Base-by-base conservation (phyloP, 2,797 vertebrate species). In the Poecilia wingei region DNA sequence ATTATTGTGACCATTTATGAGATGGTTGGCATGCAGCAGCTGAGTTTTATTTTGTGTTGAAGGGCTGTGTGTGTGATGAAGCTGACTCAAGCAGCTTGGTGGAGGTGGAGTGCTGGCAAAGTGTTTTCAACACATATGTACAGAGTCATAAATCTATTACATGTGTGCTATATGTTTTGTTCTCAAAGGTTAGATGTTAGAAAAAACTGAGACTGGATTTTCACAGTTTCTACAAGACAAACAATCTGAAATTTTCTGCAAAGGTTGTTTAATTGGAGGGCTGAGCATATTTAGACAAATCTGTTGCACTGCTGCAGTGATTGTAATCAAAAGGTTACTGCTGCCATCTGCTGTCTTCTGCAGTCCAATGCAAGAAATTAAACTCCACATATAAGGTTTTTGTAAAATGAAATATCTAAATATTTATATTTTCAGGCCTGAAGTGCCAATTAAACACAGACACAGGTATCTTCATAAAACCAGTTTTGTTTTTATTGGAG, bases 301-400 rank as follows among this genome's bases (percentile, higher is more conserved):
- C 18, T 68, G 39, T 10, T 43, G 2, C 13, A 10, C 20, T 43
- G 4, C 39, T 45, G 22, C 10, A 25, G 22, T 25, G 39, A 13
- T n/a, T 25, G 16, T 43, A 4, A 68, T 14, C 22, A 3, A 69
- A 45, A 59, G 55, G 46, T 81, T 78, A 53, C 71, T 90, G 84
- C 89, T 91, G 87, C 84, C 90, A 85, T 78, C 92, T 92, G 16
- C 73, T 89, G 91, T 59, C 64, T 1, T 0, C 25, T 71, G 72
- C 20, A n/a, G 13, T 2, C 31, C 78, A 87, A 53, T 77, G 84
- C 85, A 68, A 22, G 36, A 20, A 68, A 25, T 22, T 13, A 36
- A 33, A 57, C 55, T 18, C 2, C 33, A 64, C 36, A 22, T 10
- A 0, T 1, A 25, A 16, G 36, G 9, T 41, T 68, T 68, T 41